A percentile compares a stretch with the other conserved stretches of the same genome.
Conservation (phyloP, 2,888 invertebrate genomes). For the Allacma fusca region DNA sequence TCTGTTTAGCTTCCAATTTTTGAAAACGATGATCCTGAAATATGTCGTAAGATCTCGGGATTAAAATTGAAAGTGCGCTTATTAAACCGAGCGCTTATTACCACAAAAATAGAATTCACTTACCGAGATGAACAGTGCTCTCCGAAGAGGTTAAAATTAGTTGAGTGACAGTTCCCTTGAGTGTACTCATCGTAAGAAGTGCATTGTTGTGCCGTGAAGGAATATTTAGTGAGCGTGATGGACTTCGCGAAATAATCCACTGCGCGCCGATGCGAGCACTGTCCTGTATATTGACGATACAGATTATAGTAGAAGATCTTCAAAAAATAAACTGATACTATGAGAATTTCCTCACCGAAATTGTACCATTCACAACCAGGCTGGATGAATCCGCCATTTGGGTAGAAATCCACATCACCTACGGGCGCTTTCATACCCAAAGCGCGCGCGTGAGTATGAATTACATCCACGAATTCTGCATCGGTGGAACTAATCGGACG, state of each 20-base stretch:
- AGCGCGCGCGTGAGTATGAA: neutral
- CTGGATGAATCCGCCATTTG: slow-evolving; percentile 5
- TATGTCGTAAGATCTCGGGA: no score
- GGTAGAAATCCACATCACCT: neutral
- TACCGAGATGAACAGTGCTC: neutral
- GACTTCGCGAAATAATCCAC: neutral
- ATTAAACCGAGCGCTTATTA: no score
- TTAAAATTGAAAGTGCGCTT: no score
- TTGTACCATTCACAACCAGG: neutral
- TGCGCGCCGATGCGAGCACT: neutral
- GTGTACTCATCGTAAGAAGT: neutral
- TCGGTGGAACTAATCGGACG: neutral
- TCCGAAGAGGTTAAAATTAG: neutral
- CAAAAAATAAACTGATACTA: no score
- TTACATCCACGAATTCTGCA: slow-evolving; percentile 22
- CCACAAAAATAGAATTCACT: neutral
- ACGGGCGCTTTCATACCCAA: neutral
- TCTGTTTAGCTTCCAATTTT: no score
- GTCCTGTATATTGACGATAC: no score
- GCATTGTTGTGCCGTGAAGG: neutral
- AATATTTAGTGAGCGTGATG: neutral
- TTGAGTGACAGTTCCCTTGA: neutral
- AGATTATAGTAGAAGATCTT: no score
- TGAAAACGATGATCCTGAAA: no score
- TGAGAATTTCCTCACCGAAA: neutral